Base-by-base conservation (phyloP, 2,113 vertebrate genomes). In the Sapayoa aenigma region DNA sequence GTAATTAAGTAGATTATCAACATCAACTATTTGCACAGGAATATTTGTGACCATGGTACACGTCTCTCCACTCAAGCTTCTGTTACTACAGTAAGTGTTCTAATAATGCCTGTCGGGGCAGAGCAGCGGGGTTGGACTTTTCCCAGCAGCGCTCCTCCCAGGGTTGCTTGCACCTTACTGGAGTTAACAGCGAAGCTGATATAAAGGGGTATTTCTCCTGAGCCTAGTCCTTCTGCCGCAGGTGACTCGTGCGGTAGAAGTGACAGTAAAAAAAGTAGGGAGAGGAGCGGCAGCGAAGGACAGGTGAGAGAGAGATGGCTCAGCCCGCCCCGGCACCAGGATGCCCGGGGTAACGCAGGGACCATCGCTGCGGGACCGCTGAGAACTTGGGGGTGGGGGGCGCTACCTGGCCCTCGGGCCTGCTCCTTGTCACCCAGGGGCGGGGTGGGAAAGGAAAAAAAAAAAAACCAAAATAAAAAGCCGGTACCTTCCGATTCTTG, bases 331-430 rank as follows among this genome's bases (percentile, higher is more conserved):
- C 47, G 19, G 44, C 46, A 3, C 19, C 10, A 23, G 41, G 39
- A 2, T 31, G 42, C 24, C 9, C 3, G 3, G 46, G 31, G 20
- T 47, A 30, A 30, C 0, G 1, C 37, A 16, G 0, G 8, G 50
- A n/a, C 5, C 41, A 5, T 3, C 15, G 0, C 5, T 62, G n/a
- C 42, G 9, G 8, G n/a, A 17, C 11, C 1, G 1, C 42, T 4
- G 35, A n/a, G n/a, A 18, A 14, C 16, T 1, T 2, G 5, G 2
- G 28, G 8, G 10, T 1, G 37, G 37, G 37, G 8, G 3, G 4
- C 30, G 20, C 47, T 52, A 39, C 65, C 60, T 3, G 20, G 11
- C 25, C 47, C 30, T 18, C 18, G 35, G 1, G 14, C 19, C 37
- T 6, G 22, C 31, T 11, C 12, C 37, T 37, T 3, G 3, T 37